These are phyloP conservation scores for Cyclina sinensis DNA, from an alignment of 1,140 invertebrate genomes.

Conservation along the genomic window DNA sequence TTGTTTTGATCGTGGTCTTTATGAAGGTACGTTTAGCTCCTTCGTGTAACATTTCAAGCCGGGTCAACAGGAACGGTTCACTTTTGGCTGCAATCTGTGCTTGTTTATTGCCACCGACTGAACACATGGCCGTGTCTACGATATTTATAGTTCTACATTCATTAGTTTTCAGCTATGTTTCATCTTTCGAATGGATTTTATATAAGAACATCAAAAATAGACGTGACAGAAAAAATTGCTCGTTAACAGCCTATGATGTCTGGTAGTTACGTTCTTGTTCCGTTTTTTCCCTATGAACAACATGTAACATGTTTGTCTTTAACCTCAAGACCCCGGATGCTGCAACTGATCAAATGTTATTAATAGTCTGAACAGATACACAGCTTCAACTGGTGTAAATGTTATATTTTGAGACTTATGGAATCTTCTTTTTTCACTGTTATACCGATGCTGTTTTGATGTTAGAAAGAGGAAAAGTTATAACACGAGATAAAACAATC, in stretches of 20 bases:
- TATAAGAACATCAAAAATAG: constrained; percentile 40
- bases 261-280: not conserved
- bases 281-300: not conserved
- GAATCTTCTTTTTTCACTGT: not conserved
- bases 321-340: not conserved
- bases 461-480: not conserved
- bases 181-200: constrained; percentile 12
- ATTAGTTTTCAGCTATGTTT: constrained; percentile 4
- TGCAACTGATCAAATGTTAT: not conserved
- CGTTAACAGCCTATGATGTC: constrained; percentile 1
- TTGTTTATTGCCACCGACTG: not conserved
- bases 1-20: too few species aligned
- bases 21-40: not conserved
- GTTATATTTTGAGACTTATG: not conserved
- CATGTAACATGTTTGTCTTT: not conserved
- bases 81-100: not conserved
- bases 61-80: not conserved
- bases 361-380: not conserved
- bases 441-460: not conserved
- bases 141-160: constrained; percentile 4
- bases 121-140: constrained; percentile 7
- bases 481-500: constrained; percentile 52
- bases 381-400: not conserved
- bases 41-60: not conserved
- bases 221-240: constrained; percentile 26